phyloP scores from a whole-genome alignment of 2,797 vertebrate genomes.

The Poeciliopsis turneri region DNA sequence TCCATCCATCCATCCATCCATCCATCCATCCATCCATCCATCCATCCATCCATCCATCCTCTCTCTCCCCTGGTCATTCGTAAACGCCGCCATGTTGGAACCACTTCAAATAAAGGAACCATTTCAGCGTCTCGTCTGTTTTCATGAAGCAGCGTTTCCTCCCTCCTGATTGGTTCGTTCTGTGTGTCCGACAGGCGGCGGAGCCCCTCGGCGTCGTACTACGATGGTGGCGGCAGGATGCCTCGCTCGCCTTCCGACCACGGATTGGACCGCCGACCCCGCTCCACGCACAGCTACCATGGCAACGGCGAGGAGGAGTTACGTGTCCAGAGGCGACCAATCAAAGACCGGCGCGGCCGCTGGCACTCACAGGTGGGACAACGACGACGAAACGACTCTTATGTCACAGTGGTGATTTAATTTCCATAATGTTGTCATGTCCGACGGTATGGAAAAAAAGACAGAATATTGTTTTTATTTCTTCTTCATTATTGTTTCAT shows the following conservation, averaged over 20 bases:
- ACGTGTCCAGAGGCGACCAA: slow-evolving; percentile 74
- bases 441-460: background rate
- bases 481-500: background rate
- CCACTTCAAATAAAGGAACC: background rate
- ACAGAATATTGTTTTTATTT: background rate
- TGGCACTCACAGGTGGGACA: slow-evolving; percentile 80
- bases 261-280: slow-evolving; percentile 79
- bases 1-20: no score
- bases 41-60: no score
- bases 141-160: background rate
- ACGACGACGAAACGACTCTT: no score
- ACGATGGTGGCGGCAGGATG: slow-evolving; percentile 83
- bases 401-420: background rate
- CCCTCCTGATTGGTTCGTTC: slow-evolving; percentile 14
- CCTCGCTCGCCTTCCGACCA: slow-evolving; percentile 89
- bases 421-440: background rate
- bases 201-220: slow-evolving; percentile 85
- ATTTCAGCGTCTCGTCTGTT: background rate
- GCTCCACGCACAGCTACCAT: slow-evolving; percentile 71
- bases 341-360: slow-evolving; percentile 78
- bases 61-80: no score
- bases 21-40: no score
- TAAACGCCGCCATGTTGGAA: background rate
- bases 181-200: slow-evolving; percentile 80
- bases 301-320: slow-evolving; percentile 39